These are phyloP conservation scores for Diabrotica balteata DNA, from an alignment of 2,888 invertebrate species.

Conservation along the genomic window DNA sequence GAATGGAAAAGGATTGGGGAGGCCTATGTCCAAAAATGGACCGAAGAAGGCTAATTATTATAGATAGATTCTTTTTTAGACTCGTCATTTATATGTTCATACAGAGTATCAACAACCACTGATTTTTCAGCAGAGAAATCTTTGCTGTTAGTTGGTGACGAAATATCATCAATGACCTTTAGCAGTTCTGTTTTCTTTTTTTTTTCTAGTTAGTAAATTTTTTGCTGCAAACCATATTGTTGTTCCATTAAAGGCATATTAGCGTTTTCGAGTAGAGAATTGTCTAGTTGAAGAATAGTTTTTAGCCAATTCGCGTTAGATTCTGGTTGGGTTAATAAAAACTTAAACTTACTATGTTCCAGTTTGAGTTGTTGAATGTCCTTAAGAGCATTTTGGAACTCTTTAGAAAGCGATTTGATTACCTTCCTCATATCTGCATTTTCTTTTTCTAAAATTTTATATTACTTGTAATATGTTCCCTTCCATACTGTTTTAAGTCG, in stretches of 20 bases:
- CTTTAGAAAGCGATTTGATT: conserved; percentile 28
- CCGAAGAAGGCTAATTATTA: too few relatives aligned
- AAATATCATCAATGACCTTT: conserved; percentile 39
- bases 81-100: conserved; percentile 30
- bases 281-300: conserved; percentile 41
- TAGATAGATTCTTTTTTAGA: too few relatives aligned
- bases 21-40: too few relatives aligned
- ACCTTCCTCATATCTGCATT: conserved; percentile 32
- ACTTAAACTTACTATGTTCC: conserved; percentile 44
- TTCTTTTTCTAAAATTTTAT: conserved; percentile 39
- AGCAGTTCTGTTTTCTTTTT: conserved; percentile 42
- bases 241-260: conserved; percentile 35
- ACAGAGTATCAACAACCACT: conserved; percentile 33
- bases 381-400: conserved; percentile 31
- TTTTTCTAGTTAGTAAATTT: conserved; percentile 42
- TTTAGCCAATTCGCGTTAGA: conserved; percentile 39
- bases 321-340: conserved; percentile 43
- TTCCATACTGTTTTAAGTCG: conserved; percentile 25
- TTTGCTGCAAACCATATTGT: conserved; percentile 38
- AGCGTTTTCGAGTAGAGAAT: conserved; percentile 25
- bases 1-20: too few relatives aligned
- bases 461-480: conserved; percentile 21
- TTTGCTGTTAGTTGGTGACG: conserved; percentile 22
- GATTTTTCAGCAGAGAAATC: conserved; percentile 20
- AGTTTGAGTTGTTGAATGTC: conserved; percentile 42